These are phyloP conservation scores for Hydriomena furcata DNA, from an alignment of 2,888 invertebrate genomes.

Conservation along the genomic window DNA sequence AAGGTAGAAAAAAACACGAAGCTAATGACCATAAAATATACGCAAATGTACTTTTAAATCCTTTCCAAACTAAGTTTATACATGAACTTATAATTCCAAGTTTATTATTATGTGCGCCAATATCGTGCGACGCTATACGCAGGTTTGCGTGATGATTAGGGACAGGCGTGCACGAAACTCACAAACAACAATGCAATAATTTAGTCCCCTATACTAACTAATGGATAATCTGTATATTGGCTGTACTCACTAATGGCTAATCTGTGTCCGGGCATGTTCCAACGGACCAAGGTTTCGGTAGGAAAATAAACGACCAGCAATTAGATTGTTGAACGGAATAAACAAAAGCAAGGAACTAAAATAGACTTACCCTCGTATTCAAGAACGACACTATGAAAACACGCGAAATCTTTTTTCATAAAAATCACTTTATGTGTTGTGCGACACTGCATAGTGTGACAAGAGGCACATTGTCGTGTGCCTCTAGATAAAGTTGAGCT, in stretches of 20 bases:
- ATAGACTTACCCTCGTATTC: too few species aligned
- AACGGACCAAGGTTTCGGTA: slow-evolving; percentile 36
- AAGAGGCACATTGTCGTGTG: too few species aligned
- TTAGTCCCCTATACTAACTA: slow-evolving; percentile 29
- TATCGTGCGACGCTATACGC: slow-evolving; percentile 42
- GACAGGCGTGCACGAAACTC: slow-evolving; percentile 55
- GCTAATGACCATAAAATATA: neutral
- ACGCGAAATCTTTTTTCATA: too few species aligned
- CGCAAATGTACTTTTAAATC: slow-evolving; percentile 27
- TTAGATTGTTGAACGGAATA: slow-evolving; percentile 8
- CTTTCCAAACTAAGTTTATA: slow-evolving; percentile 35
- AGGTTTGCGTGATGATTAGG: slow-evolving; percentile 54
- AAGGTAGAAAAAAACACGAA: neutral
- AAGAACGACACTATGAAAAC: too few species aligned
- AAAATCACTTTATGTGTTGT: too few species aligned
- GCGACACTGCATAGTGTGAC: too few species aligned
- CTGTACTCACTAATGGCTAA: slow-evolving; percentile 3
- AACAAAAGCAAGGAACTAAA: neutral
- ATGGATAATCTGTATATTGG: slow-evolving; percentile 15
- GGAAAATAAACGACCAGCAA: slow-evolving; percentile 29
- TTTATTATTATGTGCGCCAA: slow-evolving; percentile 42
- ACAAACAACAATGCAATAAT: slow-evolving; percentile 53
- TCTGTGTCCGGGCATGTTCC: slow-evolving; percentile 38
- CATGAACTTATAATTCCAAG: slow-evolving; percentile 35
- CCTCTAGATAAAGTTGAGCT: too few species aligned